These are phyloP conservation scores for Gadopsis bispinosus DNA, from an alignment of 2,797 vertebrate species.

Conservation along the genomic window DNA sequence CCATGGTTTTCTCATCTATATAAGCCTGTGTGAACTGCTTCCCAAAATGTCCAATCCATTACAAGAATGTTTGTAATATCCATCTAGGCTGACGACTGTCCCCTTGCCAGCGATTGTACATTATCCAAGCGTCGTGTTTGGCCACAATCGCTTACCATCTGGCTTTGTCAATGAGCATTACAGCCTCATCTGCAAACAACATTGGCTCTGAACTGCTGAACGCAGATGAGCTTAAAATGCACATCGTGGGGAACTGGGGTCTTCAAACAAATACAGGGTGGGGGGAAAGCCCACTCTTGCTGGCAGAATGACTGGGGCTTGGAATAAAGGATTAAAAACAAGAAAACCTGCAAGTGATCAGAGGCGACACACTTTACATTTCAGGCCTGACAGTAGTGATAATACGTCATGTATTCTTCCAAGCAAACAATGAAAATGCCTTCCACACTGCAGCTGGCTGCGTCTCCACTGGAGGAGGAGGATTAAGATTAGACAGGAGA, in stretches of 20 bases:
- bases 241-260: constrained; percentile 68
- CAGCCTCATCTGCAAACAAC: constrained; percentile 85
- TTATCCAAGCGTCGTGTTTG: constrained; percentile 85
- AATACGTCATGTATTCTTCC: constrained; percentile 77
- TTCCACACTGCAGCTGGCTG: constrained; percentile 69
- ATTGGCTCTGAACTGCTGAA: constrained; percentile 77
- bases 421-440: constrained; percentile 79
- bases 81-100: constrained; percentile 81
- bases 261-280: constrained; percentile 73
- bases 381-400: constrained; percentile 80
- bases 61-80: constrained; percentile 86
- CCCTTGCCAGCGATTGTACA: constrained; percentile 83
- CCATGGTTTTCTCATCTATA: constrained; percentile 71
- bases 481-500: constrained; percentile 79
- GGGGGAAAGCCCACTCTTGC: constrained; percentile 36
- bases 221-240: constrained; percentile 81
- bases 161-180: constrained; percentile 83
- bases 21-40: constrained; percentile 79
- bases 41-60: constrained; percentile 85
- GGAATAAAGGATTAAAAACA: constrained; percentile 78
- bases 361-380: constrained; percentile 74
- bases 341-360: constrained; percentile 78
- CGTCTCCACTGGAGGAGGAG: constrained; percentile 54
- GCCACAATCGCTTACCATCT: constrained; percentile 86
- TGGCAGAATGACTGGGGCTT: constrained; percentile 70